Conservation (phyloP, 30 jellyfish, hydroid and myxozoan genomes). For the Hydractinia echinata region DNA sequence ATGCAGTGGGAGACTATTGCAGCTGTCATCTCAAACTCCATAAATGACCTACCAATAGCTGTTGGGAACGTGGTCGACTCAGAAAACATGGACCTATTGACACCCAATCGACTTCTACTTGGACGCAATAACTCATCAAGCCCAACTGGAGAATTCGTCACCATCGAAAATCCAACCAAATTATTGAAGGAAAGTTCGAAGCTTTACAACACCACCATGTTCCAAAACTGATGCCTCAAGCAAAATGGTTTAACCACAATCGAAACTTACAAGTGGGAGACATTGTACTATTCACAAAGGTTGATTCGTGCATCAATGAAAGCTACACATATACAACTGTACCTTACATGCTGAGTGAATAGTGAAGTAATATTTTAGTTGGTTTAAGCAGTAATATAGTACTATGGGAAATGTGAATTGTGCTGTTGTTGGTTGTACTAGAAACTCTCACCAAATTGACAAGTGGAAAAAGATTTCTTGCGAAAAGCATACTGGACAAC, state of each 20-base stretch:
- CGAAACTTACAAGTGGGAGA: neutral
- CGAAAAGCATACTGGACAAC: too few species aligned
- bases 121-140: neutral
- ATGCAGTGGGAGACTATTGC: constrained; percentile 22
- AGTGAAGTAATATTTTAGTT: too few species aligned
- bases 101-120: constrained; percentile 2
- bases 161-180: neutral
- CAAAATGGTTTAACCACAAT: neutral
- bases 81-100: neutral
- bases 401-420: too few species aligned
- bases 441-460: too few species aligned
- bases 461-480: too few species aligned
- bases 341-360: too few species aligned
- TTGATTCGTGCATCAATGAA: neutral
- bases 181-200: neutral
- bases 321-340: neutral
- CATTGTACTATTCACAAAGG: neutral
- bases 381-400: too few species aligned
- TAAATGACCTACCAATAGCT: too few species aligned
- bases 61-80: too few species aligned
- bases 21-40: too few species aligned
- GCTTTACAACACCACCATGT: neutral
- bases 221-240: constrained; percentile 3
- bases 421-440: too few species aligned
- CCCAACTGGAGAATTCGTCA: too few species aligned